Evolutionary conservation across 64 coral and sea anemone genomes (phyloP).

Genomic region (Cladopsammia gracilis): DNA sequence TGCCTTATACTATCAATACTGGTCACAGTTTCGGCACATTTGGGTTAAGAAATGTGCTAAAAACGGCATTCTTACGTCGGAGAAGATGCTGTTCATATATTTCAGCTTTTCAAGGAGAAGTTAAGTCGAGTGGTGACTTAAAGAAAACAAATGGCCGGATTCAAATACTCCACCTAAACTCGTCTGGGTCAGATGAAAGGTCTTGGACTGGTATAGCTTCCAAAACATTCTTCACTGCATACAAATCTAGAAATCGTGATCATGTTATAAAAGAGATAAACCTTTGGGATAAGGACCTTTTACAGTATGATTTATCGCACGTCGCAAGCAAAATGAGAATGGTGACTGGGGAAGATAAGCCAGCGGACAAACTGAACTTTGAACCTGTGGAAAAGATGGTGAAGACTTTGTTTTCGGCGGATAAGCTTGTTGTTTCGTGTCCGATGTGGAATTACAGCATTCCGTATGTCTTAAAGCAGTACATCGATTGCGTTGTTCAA

Average conservation of each 20-base stretch:
- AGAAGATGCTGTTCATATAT: constrained; percentile 66
- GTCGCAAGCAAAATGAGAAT: constrained; percentile 99
- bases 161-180: constrained; percentile 91
- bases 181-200: constrained; percentile 90
- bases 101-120: constrained; percentile 89
- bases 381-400: constrained; percentile 92
- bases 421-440: constrained; percentile 93
- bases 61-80: not conserved
- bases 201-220: constrained; percentile 93
- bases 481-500: constrained; percentile 99
- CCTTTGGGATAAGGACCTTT: constrained; percentile 94
- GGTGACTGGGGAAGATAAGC: constrained; percentile 63
- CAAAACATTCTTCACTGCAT: constrained; percentile 78
- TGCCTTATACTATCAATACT: not conserved
- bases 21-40: not conserved
- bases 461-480: constrained; percentile 99
- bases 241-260: constrained; percentile 53
- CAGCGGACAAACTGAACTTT: constrained; percentile 78
- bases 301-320: constrained; percentile 93
- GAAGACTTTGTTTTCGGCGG: constrained; percentile 83
- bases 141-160: constrained; percentile 46
- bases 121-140: constrained; percentile 82
- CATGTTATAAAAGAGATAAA: constrained; percentile 90
- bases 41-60: not conserved
- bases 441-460: constrained; percentile 99